A percentile compares a stretch with the other conserved stretches of the same genome.
These are phyloP conservation scores for Trachops cirrhosus DNA, from an alignment of 2,797 vertebrate genomes.

Conservation along the genomic window DNA sequence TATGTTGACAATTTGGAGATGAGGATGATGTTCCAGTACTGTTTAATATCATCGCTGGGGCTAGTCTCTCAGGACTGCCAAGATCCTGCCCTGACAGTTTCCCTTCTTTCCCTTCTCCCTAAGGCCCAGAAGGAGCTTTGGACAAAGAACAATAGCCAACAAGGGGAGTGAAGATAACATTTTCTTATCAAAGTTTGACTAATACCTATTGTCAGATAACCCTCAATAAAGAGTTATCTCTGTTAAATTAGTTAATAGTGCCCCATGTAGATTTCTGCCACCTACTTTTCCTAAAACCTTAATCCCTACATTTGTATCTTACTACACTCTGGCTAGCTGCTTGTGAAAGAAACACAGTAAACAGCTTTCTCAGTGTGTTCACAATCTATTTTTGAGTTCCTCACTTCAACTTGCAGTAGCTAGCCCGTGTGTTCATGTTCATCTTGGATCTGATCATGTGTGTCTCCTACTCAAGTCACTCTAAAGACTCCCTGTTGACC, in stretches of 20 bases:
- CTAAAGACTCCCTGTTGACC: background rate
- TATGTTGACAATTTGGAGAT: background rate
- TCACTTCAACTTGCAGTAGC: background rate
- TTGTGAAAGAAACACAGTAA: background rate
- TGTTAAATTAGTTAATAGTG: background rate
- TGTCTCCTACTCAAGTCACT: background rate
- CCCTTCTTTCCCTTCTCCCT: background rate
- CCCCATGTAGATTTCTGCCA: background rate
- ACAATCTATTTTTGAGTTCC: background rate
- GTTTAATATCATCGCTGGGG: background rate
- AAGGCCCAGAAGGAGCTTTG: background rate
- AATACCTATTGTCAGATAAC: background rate
- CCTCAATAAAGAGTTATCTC: background rate
- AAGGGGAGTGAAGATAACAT: background rate
- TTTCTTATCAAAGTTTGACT: background rate
- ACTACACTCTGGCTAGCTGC: background rate
- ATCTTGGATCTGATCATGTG: background rate
- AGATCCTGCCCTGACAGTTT: fast-evolving
- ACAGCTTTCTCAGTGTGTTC: background rate
- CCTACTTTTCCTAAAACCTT: background rate
- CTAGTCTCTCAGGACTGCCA: background rate
- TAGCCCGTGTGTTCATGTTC: background rate
- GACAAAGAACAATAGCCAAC: background rate
- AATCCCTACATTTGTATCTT: background rate
- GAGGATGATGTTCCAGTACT: background rate